phyloP scores from a whole-genome alignment of 2,113 vertebrate species.

The Xiphorhynchus elegans region DNA sequence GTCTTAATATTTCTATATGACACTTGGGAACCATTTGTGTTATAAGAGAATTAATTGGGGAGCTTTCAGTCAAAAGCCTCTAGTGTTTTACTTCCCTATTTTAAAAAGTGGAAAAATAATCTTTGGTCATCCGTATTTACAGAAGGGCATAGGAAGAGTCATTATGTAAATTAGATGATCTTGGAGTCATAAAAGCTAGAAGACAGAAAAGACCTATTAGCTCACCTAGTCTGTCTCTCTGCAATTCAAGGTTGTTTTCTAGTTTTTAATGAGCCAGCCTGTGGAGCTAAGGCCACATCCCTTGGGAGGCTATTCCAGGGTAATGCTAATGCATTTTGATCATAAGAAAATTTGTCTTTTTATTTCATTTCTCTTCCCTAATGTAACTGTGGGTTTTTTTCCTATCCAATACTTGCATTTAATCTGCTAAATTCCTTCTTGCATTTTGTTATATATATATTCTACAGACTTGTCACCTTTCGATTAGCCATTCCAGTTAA shows the following conservation, averaged over 20 bases:
- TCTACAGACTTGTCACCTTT: neutral
- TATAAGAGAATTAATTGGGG: constrained; percentile 51
- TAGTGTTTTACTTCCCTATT: constrained; percentile 10
- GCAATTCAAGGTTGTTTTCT: constrained; percentile 39
- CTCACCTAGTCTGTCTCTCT: constrained; percentile 46
- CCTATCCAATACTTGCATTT: neutral
- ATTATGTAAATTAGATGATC: constrained; percentile 60
- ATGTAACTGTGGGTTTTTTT: neutral
- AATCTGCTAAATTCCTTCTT: neutral
- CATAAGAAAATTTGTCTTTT: constrained; percentile 3
- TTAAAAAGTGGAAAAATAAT: constrained; percentile 55
- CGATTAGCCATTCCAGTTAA: neutral
- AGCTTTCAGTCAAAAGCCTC: constrained; percentile 37
- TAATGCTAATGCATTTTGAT: constrained; percentile 41
- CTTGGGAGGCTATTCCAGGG: constrained; percentile 20
- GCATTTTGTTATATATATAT: neutral
- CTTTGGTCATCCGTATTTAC: constrained; percentile 43
- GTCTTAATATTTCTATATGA: constrained; percentile 22
- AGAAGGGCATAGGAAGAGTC: constrained; percentile 7
- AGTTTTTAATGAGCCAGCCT: constrained; percentile 58
- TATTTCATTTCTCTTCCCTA: constrained; percentile 24
- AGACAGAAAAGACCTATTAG: constrained; percentile 49
- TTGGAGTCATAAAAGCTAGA: constrained; percentile 29
- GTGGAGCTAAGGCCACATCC: constrained; percentile 29
- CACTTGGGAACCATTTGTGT: constrained; percentile 26